Conservation (phyloP, 1,140 invertebrate genomes). For the Euwallacea fornicatus region DNA sequence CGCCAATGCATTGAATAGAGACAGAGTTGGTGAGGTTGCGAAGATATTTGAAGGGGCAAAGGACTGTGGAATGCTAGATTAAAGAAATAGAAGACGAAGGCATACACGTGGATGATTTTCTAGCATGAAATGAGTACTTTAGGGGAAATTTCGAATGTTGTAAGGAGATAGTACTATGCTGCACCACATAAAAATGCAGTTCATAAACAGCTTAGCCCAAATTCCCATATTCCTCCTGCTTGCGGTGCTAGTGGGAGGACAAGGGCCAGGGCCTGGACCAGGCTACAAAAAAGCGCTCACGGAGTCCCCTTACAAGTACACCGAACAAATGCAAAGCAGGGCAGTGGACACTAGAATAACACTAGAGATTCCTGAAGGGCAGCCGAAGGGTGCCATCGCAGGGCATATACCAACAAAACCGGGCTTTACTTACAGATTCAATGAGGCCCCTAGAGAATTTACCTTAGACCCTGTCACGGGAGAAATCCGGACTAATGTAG, state of each 20-base stretch:
- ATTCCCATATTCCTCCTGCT: constrained; percentile 40
- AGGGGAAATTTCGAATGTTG: background rate
- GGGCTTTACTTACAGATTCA: constrained; percentile 85
- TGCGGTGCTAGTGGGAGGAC: constrained; percentile 43
- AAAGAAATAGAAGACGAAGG: constrained; percentile 25
- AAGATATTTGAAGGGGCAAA: constrained; percentile 46
- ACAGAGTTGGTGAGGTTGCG: constrained; percentile 42
- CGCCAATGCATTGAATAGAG: constrained; percentile 41
- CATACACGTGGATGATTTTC: constrained; percentile 17
- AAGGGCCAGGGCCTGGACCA: constrained; percentile 55
- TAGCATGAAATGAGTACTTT: constrained; percentile 15
- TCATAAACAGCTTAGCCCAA: constrained; percentile 33
- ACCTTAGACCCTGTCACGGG: constrained; percentile 76
- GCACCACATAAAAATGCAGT: background rate
- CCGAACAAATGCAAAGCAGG: constrained; percentile 79
- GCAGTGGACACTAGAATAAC: constrained; percentile 83
- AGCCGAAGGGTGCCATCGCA: constrained; percentile 77
- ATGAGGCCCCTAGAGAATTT: constrained; percentile 85
- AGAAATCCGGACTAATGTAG: constrained; percentile 76
- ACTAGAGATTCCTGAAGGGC: constrained; percentile 81
- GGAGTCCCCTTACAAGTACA: constrained; percentile 37
- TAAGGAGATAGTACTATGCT: background rate
- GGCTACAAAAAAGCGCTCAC: constrained; percentile 53
- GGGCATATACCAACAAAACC: constrained; percentile 83
- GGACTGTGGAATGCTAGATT: constrained; percentile 53